Percentiles rank a stretch among this genome's conserved stretches.
These are phyloP conservation scores for Noctuana brunneofusca DNA, from an alignment of 2,888 invertebrate species.

Conservation along the genomic window DNA sequence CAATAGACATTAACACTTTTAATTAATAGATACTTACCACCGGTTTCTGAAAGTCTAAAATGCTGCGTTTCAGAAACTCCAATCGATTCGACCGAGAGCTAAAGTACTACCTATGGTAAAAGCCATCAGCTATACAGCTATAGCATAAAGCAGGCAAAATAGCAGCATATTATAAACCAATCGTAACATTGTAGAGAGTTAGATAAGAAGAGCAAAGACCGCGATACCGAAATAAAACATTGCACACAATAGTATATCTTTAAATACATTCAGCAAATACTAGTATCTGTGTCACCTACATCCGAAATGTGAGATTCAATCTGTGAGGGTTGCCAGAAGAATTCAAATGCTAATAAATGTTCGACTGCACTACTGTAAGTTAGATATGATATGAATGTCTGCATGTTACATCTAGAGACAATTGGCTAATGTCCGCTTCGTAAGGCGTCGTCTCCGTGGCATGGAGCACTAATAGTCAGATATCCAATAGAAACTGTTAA, in stretches of 20 bases:
- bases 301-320: constrained; percentile 14
- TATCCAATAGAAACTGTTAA: too few relatives aligned
- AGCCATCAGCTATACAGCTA: too few relatives aligned
- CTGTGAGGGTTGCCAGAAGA: constrained; percentile 9
- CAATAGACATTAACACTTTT: too few relatives aligned
- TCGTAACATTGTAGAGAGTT: constrained; percentile 1
- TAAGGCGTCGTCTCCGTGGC: too few relatives aligned
- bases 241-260: constrained; percentile 18
- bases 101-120: too few relatives aligned
- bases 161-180: not conserved
- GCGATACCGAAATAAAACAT: constrained; percentile 13
- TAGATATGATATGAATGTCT: not conserved
- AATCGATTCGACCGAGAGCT: too few relatives aligned
- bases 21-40: too few relatives aligned
- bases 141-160: not conserved
- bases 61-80: too few relatives aligned
- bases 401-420: not conserved
- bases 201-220: constrained; percentile 7
- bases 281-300: constrained; percentile 19
- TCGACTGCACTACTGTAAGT: too few relatives aligned
- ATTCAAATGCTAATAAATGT: not conserved
- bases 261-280: constrained; percentile 9
- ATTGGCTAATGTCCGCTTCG: too few relatives aligned
- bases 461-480: too few relatives aligned
- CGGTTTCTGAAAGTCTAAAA: too few relatives aligned